phyloP scores from a whole-genome alignment of 2,797 vertebrate genomes.

The Psittacula derbiana region DNA sequence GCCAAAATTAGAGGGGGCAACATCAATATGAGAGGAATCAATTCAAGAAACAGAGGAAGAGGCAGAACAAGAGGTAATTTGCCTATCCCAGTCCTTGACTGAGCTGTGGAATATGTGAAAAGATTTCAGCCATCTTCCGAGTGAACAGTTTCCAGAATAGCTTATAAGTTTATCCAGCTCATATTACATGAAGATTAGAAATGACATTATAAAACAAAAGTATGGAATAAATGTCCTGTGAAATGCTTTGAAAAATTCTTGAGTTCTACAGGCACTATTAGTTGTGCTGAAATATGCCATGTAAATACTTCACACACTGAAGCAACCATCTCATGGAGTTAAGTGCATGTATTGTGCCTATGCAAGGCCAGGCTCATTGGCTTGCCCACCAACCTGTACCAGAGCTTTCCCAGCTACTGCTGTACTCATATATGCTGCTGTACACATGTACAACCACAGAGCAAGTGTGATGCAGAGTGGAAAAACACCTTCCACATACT shows the following conservation, averaged over 20 bases:
- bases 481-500: not conserved
- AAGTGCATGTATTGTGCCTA: rapidly evolving
- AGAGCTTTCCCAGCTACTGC: not conserved
- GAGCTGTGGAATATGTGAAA: not conserved
- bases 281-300: rapidly evolving
- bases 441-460: rapidly evolving
- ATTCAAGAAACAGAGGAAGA: not conserved
- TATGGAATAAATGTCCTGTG: not conserved
- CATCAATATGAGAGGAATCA: not conserved
- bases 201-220: not conserved
- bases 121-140: not conserved
- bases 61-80: not conserved
- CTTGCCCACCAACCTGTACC: too few species aligned
- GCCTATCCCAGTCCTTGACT: not conserved
- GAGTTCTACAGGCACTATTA: not conserved
- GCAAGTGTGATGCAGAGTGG: rapidly evolving
- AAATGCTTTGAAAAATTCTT: not conserved
- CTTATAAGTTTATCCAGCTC: not conserved
- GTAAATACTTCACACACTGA: too few species aligned
- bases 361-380: not conserved
- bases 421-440: not conserved
- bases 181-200: not conserved
- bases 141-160: not conserved
- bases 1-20: not conserved
- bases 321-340: not conserved